These are phyloP conservation scores for Drosophila malerkotliana DNA, from an alignment of 1,140 invertebrate genomes.

Conservation along the genomic window DNA sequence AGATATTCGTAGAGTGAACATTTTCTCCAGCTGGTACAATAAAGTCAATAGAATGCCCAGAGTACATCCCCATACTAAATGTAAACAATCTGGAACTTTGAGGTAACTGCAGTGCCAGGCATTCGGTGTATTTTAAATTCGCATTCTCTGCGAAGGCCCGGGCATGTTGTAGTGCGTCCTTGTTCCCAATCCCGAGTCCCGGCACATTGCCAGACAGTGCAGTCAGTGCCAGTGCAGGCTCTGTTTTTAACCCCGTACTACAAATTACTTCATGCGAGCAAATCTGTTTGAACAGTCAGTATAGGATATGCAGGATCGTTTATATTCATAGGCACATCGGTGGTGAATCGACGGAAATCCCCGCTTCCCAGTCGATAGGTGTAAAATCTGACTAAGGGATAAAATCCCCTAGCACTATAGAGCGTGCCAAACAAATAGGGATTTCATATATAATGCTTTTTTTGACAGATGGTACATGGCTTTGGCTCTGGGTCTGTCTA, in stretches of 20 bases:
- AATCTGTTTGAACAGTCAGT: conserved; percentile 53
- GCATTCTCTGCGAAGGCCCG: conserved; percentile 1
- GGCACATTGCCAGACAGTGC: conserved; percentile 25
- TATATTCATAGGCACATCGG: conserved; percentile 46
- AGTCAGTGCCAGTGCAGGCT: conserved; percentile 22
- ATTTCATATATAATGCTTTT: conserved; percentile 24
- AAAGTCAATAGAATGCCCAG: conserved; percentile 71
- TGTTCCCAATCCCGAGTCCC: conserved; percentile 55
- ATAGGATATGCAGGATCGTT: conserved; percentile 42
- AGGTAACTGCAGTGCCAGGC: conserved; percentile 9
- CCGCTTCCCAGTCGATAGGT: conserved; percentile 40
- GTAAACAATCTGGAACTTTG: conserved; percentile 30
- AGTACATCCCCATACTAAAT: conserved; percentile 31
- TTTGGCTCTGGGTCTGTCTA: conserved; percentile 4
- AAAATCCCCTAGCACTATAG: conserved; percentile 47
- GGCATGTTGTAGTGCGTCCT: conserved; percentile 27
- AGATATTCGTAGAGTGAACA: conserved; percentile 17
- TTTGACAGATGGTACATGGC: conserved; percentile 37
- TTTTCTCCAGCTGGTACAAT: conserved; percentile 10
- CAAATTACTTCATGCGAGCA: conserved; percentile 42
- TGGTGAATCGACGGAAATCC: conserved; percentile 34
- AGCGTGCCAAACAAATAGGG: conserved; percentile 74
- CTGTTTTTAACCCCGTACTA: conserved; percentile 36
- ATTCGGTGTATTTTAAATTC: conserved; percentile 47
- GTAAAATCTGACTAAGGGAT: conserved; percentile 63